These are phyloP conservation scores for Drosophila percnosoma DNA, from an alignment of 2,888 invertebrate species.

Conservation along the genomic window DNA sequence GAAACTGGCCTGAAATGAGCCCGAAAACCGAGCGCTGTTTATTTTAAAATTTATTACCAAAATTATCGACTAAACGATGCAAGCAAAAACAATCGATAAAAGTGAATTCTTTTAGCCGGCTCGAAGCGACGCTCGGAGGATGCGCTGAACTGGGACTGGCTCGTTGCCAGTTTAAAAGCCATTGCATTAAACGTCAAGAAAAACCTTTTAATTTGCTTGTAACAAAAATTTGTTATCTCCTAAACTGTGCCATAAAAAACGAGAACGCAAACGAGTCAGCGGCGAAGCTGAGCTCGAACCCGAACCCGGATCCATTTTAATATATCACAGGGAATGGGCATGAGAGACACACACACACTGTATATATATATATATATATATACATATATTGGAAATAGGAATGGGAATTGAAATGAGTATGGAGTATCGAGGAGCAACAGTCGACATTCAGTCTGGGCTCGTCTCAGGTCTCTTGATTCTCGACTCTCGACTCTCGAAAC, in stretches of 20 bases:
- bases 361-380: background rate
- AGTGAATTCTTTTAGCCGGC: slow-evolving; percentile 72
- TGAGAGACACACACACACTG: slow-evolving; percentile 15
- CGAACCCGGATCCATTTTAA: slow-evolving; percentile 74
- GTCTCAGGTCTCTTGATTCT: slow-evolving; percentile 5
- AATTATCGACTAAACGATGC: slow-evolving; percentile 83
- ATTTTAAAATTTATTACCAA: slow-evolving; percentile 82
- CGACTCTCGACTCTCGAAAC: slow-evolving; percentile 12
- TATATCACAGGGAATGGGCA: slow-evolving; percentile 69
- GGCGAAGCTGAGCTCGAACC: slow-evolving; percentile 16
- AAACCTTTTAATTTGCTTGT: slow-evolving; percentile 84
- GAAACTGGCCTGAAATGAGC: slow-evolving; percentile 30
- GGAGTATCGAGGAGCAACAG: slow-evolving; percentile 18
- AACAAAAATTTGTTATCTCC: slow-evolving; percentile 83
- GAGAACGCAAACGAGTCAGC: slow-evolving; percentile 64
- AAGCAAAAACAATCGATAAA: slow-evolving; percentile 83
- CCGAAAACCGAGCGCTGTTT: slow-evolving; percentile 64
- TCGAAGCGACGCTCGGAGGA: slow-evolving; percentile 12
- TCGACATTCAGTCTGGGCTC: slow-evolving; percentile 59
- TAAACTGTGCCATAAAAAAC: slow-evolving; percentile 83
- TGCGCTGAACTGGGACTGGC: slow-evolving; percentile 22
- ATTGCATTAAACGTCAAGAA: slow-evolving; percentile 76
- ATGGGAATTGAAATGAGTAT: slow-evolving; percentile 17
- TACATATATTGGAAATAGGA: slow-evolving; percentile 32
- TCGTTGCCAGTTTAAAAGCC: slow-evolving; percentile 66